Conservation (phyloP, 2,797 vertebrate genomes). For the Babyrousa celebensis region DNA sequence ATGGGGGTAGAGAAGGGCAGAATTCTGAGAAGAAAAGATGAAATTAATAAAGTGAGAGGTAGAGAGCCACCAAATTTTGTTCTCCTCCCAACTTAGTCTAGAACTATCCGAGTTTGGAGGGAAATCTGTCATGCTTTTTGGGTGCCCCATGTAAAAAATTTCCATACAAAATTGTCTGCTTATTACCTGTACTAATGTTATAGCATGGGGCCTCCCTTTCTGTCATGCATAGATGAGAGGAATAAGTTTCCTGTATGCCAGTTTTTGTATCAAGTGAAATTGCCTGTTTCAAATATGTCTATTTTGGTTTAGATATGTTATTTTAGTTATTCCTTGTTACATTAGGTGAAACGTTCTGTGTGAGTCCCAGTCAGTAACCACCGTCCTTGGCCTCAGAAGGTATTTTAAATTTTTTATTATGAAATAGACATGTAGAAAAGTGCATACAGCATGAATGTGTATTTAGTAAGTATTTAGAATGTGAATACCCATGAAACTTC, state of each 20-base stretch:
- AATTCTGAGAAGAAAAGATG: background rate
- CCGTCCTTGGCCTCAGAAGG: background rate
- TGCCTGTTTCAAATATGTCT: background rate
- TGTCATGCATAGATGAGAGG: background rate
- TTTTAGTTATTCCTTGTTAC: background rate
- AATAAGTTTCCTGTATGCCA: background rate
- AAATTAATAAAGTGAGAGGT: background rate
- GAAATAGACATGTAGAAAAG: constrained; percentile 11
- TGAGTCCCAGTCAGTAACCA: constrained; percentile 13
- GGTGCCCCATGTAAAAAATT: background rate
- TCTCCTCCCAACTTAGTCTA: background rate
- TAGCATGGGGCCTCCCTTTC: background rate
- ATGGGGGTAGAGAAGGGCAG: too few relatives aligned
- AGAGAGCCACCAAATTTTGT: background rate
- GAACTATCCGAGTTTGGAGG: background rate
- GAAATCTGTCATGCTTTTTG: background rate
- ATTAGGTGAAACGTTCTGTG: background rate
- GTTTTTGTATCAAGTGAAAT: background rate
- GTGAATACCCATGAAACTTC: background rate
- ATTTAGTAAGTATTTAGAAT: background rate
- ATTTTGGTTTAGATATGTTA: constrained; percentile 13
- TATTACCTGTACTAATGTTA: background rate
- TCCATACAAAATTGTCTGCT: background rate
- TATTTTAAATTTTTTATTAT: constrained; percentile 46
- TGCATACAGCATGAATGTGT: background rate